Evolutionary conservation across 92 coral and sea anemone genomes (phyloP), one percentile per base, ranked within the genome.

Genomic region (Phenganax stokvisi): DNA sequence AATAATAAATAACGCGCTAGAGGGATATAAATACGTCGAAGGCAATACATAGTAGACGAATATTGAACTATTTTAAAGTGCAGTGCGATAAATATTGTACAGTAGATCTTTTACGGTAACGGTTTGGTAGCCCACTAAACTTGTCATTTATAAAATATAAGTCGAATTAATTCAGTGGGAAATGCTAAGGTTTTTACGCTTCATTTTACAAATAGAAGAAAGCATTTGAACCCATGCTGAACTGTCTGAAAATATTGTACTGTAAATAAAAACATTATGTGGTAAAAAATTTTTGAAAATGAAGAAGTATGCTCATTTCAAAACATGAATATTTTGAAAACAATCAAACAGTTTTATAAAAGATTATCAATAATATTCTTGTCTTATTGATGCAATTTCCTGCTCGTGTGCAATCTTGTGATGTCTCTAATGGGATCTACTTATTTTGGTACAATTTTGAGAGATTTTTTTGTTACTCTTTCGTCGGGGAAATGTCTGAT

Each of bases 1-100:
- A 68, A 68, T 68, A 68, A 66, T 64, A 64, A 28, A 68, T 37
- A 68, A 68, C 29, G 73, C 47, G 73, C 53, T 68, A 29, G 0
- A 7, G 53, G 73, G 73, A 44, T 9, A 68, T 68, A 44, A 30
- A 68, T 30, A 68, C 5, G 73, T 68, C 15, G 4, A 11, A 16
- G 11, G n/a, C 73, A 30, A 68, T 30, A 37, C 13, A 68, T 68
- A 29, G 47, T 10, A 68, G 16, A 6, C 6, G 52, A 27, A 66
- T 27, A 66, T 13, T 27, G 10, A 66, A 37, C 10, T 25, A 13
- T 6, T 0, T 30, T 27, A 27, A 27, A 30, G 15, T 27, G 10
- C 25, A 66, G 51, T 5, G 30, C 44, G 30, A 30, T 68, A 12
- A 12, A 16, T 0, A 37, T 5, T 68, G 73, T 29, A 30, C 15